phyloP scores from a whole-genome alignment of 2,888 invertebrate genomes.

The Cephus spinipes region DNA sequence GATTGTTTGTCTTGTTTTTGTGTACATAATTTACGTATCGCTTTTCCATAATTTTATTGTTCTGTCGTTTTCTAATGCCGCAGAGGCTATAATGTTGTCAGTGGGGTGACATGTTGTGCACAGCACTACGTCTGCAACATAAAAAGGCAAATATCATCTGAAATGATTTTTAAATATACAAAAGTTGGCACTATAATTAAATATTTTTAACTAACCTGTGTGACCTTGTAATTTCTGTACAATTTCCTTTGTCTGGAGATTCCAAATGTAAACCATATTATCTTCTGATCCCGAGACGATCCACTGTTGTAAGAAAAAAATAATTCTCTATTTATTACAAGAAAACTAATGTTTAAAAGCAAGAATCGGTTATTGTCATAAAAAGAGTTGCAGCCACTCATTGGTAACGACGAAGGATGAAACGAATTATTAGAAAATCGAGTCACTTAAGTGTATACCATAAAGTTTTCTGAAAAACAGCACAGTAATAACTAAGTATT shows the following conservation, averaged over 20 bases:
- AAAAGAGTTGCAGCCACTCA: background rate
- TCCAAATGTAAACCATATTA: conserved; percentile 99
- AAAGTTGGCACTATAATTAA: background rate
- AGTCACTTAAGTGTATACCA: too few species aligned
- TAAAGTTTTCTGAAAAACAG: too few species aligned
- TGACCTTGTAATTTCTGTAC: conserved; percentile 98
- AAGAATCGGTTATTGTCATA: too few species aligned
- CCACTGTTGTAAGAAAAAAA: conserved; percentile 77
- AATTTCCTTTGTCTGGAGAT: conserved; percentile 98
- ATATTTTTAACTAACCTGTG: conserved; percentile 77
- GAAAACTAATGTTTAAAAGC: conserved; percentile 12
- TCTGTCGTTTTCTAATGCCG: conserved; percentile 98
- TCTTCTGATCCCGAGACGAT: conserved; percentile 99
- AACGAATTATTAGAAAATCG: too few species aligned
- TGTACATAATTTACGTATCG: conserved; percentile 76
- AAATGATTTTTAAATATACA: background rate
- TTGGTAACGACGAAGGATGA: conserved; percentile 10
- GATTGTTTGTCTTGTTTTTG: background rate
- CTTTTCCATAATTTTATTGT: conserved; percentile 99
- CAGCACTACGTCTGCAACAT: conserved; percentile 82
- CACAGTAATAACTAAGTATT: too few species aligned
- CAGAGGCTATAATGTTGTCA: conserved; percentile 99
- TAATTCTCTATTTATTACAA: conserved; percentile 8
- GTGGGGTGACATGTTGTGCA: conserved; percentile 99
- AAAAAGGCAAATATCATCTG: conserved; percentile 8